Base-by-base conservation (phyloP, 2,113 vertebrate genomes). In the Trinectes maculatus region DNA sequence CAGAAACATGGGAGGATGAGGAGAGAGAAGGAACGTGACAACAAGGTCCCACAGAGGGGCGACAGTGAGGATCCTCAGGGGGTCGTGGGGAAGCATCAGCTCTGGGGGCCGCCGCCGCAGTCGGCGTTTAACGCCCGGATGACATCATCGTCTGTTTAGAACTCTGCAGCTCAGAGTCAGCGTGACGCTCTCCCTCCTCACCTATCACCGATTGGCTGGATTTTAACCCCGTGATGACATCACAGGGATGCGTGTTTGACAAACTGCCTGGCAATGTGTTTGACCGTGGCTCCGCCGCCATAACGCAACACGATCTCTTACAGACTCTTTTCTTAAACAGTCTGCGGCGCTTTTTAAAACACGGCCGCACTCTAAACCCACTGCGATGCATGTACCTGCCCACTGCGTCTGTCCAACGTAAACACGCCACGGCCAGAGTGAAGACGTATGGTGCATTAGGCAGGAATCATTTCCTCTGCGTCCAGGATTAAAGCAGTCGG, bases 291-390 rank as follows among this genome's bases (percentile, higher is more conserved):
- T 5, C 18, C 10, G 1, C 42, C 0, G n/a, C 22, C 61, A 3
- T 5, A 15, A 16, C 22, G 84, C 74, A 85, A 87, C 63, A 3
- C 1, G 67, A 84, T 43, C 67, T 39, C 68, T 67, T 62, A 65
- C 71, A 26, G 48, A 57, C 48, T 52, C 77, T 65, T 64, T 43
- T 52, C 77, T 65, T 64, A 88, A 89, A 85, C 82, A 84, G n/a
- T 70, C 53, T 48, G 26, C 34, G 13, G 65, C 51, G 0, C 37
- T 24, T 42, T 37, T 64, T 71, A 86, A 80, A 78, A 44, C 40
- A 29, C 16, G 8, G 6, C 15, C 15, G 25, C 72, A 70, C 77
- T 83, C 77, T 46, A 76, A 78, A 70, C 44, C 42, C 39, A 24
- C 28, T 22, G 67, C 34, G n/a, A 16, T 42, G 24, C 73, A 37